A percentile compares a stretch with the other conserved stretches of the same genome.
Conservation (phyloP, 92 coral and sea anemone genomes). For the Nematostella vectensis region DNA sequence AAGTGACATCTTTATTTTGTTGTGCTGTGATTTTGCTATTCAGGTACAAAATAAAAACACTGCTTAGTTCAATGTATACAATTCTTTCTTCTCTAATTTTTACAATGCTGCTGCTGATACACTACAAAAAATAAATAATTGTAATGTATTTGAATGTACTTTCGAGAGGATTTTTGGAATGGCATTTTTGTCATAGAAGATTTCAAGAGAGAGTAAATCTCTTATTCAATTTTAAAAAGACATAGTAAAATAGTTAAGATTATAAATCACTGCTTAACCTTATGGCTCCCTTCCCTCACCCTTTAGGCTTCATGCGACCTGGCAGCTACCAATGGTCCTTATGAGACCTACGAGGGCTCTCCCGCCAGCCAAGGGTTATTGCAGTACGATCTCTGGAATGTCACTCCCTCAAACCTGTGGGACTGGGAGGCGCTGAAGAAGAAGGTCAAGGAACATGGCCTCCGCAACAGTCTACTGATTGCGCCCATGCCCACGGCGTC, state of each 20-base stretch:
- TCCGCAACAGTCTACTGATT: slow-evolving; percentile 87
- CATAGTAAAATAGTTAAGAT: too few species aligned
- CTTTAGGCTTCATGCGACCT: slow-evolving; percentile 91
- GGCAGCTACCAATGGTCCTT: slow-evolving; percentile 72
- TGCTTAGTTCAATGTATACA: not conserved
- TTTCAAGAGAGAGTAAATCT: too few species aligned
- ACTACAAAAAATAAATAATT: too few species aligned
- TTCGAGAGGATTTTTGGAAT: too few species aligned
- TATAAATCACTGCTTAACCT: too few species aligned
- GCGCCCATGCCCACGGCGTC: slow-evolving; percentile 99
- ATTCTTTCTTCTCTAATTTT: not conserved
- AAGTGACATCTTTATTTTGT: not conserved
- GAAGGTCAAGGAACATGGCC: slow-evolving; percentile 72
- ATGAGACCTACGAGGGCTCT: slow-evolving; percentile 89
- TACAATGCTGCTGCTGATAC: too few species aligned
- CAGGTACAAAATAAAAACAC: too few species aligned
- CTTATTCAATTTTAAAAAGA: too few species aligned
- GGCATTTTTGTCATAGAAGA: too few species aligned
- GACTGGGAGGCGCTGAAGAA: slow-evolving; percentile 90
- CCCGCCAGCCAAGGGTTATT: slow-evolving; percentile 95
- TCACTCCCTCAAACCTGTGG: slow-evolving; percentile 89
- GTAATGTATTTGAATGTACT: too few species aligned
- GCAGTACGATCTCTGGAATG: slow-evolving; percentile 91
- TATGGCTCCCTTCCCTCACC: too few species aligned
- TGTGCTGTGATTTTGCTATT: too few species aligned